Evolutionary conservation across 2,113 vertebrate species (phyloP).

Genomic region (Phylloscopus trochiloides): DNA sequence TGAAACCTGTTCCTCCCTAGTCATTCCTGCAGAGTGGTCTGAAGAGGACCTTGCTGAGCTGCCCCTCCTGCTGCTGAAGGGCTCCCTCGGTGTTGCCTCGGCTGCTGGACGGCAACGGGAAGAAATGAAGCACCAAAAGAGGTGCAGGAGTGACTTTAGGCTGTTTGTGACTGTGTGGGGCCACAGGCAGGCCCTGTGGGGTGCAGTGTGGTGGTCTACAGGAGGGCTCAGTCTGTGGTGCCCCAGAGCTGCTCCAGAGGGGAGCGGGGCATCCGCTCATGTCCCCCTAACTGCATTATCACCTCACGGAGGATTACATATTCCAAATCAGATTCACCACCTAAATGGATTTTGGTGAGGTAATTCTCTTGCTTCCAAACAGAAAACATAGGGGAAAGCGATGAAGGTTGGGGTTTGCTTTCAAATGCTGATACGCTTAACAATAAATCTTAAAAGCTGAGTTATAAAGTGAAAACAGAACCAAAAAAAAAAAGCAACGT

Average conservation of each 20-base stretch:
- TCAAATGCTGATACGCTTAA: neutral
- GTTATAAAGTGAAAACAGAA: neutral
- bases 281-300: neutral
- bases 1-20: neutral
- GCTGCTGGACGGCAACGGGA: neutral
- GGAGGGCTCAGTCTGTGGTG: rapidly evolving
- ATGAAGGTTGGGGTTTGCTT: neutral
- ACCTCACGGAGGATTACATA: neutral
- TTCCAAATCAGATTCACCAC: neutral
- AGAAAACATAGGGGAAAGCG: neutral
- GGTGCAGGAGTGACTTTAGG: too few relatives aligned
- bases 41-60: neutral
- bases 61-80: neutral
- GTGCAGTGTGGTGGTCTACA: rapidly evolving
- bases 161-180: rapidly evolving
- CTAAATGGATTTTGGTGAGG: neutral
- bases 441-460: neutral
- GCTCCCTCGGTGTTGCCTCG: rapidly evolving
- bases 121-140: neutral
- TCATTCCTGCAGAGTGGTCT: neutral
- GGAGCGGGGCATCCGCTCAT: rapidly evolving
- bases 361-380: neutral
- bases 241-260: neutral
- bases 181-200: neutral
- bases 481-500: neutral